Base-by-base conservation (phyloP, 2,888 invertebrate species). In the Ormyrus pomaceus region DNA sequence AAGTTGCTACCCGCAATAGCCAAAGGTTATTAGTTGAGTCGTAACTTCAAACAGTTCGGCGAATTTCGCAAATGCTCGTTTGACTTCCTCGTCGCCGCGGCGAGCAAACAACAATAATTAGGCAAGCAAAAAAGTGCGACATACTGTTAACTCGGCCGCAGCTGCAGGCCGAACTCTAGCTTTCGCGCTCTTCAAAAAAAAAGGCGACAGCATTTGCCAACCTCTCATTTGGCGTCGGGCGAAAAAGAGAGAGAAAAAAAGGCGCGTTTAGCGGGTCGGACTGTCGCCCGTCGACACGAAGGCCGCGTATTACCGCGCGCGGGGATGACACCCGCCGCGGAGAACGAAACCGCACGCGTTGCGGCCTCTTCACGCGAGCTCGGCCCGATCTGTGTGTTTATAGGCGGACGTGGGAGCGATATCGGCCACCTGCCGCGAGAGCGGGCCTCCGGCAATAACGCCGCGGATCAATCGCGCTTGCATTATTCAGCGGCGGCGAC, bases 141-240 rank as follows among this genome's bases (percentile, higher is more conserved):
- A 64, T 73, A 64, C 55, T 73, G 73, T 5, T 0, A 46, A 64
- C 45, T 64, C 7, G 6, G 53, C 19, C 73, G 55, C 73, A 55
- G 55, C 48, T 62, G 72, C 10, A 51, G 13, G 64, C n/a, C 45
- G 48, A 45, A 34, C 34, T 34, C 34, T 34, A 34, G 59, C 9
- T 50, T 70, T 13, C 13, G 2, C 19, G 19, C 19, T 19, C 19
- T 19, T 19, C 19, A 10, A 13, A 48, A 34, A 10, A 48, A 46
- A 46, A 48, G 19, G 19, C 61, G 34, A 55, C 56, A 34, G 65
- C 64, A 74, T 74, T 84, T 81, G 80, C 56, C 46, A 56, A 65
- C 56, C 74, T 48, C 58, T 74, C 56, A 65, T 65, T 65, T 65
- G 19, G 48, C 34, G 11, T 58, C 11, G 19, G 51, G 13, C 58